A percentile compares a stretch with the other conserved stretches of the same genome.
Conservation (phyloP, 2,113 vertebrate species). For the Tragulus kanchil region DNA sequence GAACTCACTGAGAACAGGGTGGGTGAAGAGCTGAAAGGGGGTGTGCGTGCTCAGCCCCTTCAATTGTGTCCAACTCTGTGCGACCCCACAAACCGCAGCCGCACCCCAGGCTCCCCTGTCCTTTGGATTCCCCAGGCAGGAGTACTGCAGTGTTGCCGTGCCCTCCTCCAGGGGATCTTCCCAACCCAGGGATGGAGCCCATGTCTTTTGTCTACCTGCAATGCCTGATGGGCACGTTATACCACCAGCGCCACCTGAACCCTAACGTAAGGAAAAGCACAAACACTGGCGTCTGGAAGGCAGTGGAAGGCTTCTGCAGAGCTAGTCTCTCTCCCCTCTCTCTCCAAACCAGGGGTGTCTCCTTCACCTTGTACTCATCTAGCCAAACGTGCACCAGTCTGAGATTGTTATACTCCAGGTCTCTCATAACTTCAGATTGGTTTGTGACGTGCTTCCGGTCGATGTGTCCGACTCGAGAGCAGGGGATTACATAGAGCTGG, state of each 20-base stretch:
- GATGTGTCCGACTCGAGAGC: constrained; percentile 96
- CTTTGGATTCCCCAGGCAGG: neutral
- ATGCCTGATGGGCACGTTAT: neutral
- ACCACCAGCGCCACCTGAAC: neutral
- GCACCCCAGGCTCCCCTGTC: neutral
- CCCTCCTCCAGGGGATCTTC: neutral
- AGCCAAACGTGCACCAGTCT: constrained; percentile 95
- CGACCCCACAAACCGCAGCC: neutral
- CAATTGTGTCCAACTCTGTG: neutral
- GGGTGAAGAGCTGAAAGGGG: neutral
- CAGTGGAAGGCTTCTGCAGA: too few species aligned
- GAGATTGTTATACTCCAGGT: constrained; percentile 93
- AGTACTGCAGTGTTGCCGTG: neutral
- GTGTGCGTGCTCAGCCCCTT: neutral
- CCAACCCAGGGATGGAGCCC: neutral
- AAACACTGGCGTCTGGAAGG: neutral
- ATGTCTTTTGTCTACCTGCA: neutral
- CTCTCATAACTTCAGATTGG: constrained; percentile 87
- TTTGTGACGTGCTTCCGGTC: constrained; percentile 88
- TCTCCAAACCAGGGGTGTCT: accelerated
- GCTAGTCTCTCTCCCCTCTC: neutral
- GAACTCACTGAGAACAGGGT: neutral
- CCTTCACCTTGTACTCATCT: constrained; percentile 95
- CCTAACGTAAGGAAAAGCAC: neutral
- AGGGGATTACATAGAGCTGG: constrained; percentile 94